These are phyloP conservation scores for Karalla daura DNA, from an alignment of 2,797 vertebrate species.

Conservation along the genomic window DNA sequence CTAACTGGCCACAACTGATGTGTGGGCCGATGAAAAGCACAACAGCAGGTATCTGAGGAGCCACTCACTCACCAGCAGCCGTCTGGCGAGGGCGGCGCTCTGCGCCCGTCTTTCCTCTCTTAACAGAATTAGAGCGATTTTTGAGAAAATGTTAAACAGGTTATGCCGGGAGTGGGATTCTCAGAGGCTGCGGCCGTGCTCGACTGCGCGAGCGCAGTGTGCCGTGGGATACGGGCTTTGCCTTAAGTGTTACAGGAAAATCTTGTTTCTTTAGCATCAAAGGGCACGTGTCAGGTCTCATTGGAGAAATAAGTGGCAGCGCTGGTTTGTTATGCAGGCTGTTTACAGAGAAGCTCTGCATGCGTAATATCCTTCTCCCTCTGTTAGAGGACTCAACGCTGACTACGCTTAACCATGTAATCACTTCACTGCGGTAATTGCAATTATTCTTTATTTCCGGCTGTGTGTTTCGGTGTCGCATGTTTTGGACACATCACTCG, in stretches of 20 bases:
- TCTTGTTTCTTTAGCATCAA: slow-evolving; percentile 34
- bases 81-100: neutral
- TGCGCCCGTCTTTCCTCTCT: neutral
- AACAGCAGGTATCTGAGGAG: slow-evolving; percentile 2
- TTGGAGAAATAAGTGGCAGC: slow-evolving; percentile 15
- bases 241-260: slow-evolving; percentile 25
- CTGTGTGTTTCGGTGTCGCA: too few relatives aligned
- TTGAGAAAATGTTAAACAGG: neutral
- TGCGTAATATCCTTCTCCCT: neutral
- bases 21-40: slow-evolving; percentile 24
- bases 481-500: too few relatives aligned
- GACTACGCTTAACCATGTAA: neutral
- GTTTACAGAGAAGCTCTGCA: slow-evolving; percentile 22
- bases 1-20: slow-evolving; percentile 19
- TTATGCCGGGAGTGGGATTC: neutral
- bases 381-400: neutral
- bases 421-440: neutral
- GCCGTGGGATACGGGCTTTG: slow-evolving; percentile 13
- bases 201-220: neutral
- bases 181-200: neutral
- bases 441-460: neutral
- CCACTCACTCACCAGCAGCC: slow-evolving; percentile 22
- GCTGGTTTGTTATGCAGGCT: slow-evolving; percentile 20
- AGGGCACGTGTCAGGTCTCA: slow-evolving; percentile 53
- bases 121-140: neutral